Evolutionary conservation across 2,888 invertebrate genomes (phyloP).

Genomic region (Mimas tiliae): DNA sequence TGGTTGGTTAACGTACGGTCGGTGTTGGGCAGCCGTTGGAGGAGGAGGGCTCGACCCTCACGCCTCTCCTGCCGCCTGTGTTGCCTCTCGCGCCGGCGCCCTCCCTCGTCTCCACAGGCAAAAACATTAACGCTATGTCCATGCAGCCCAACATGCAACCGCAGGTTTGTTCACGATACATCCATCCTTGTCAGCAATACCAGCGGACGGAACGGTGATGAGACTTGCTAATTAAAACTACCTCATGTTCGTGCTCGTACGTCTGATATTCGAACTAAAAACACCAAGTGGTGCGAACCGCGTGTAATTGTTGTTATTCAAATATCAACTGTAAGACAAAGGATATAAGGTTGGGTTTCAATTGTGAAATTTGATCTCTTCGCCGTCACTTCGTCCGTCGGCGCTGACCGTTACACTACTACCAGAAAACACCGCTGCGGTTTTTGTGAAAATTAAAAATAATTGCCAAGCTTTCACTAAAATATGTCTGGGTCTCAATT

Average conservation of each 20-base stretch:
- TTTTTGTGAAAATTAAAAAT: background rate
- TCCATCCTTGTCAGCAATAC: background rate
- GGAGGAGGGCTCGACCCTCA: slow-evolving; percentile 59
- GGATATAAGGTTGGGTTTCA: background rate
- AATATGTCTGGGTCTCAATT: background rate
- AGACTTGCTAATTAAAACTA: background rate
- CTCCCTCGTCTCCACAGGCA: slow-evolving; percentile 34
- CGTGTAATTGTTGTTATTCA: background rate
- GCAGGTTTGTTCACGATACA: slow-evolving; percentile 24
- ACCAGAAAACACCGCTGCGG: slow-evolving; percentile 3
- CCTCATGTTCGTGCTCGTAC: background rate
- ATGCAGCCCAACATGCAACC: slow-evolving; percentile 24
- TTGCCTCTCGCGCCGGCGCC: slow-evolving; percentile 52
- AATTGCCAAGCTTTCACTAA: background rate
- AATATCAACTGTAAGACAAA: background rate
- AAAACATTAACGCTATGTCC: slow-evolving; percentile 24
- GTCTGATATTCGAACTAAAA: background rate
- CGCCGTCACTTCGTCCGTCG: background rate
- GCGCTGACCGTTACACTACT: background rate
- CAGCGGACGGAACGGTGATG: background rate
- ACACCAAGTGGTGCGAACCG: background rate
- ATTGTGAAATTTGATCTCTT: background rate
- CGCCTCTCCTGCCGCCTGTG: slow-evolving; percentile 64
- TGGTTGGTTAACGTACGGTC: slow-evolving; percentile 21
- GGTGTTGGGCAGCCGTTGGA: slow-evolving; percentile 38